Base-by-base conservation (phyloP, 2,888 invertebrate genomes). In the Anthrax anthrax region DNA sequence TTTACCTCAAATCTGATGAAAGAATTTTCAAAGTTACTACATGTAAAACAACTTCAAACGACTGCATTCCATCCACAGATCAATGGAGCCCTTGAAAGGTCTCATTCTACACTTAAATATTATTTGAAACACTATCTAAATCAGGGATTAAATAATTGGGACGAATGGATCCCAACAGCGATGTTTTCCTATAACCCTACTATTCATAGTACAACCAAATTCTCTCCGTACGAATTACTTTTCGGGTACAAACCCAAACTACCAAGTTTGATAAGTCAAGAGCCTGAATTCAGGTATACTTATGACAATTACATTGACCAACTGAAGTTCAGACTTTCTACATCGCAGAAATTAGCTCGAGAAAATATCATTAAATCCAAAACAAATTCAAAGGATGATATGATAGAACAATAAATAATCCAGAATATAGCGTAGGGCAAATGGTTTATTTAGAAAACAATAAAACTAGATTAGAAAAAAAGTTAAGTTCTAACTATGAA, bases 1-100 rank as follows among this genome's bases (percentile, higher is more conserved):
- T 65, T 66, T 48, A 60, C 52, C 8, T 60, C 61, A 3, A 50
- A 60, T 10, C 27, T 63, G 41, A 50, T 64, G 4, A 57, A 58
- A 55, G 52, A 62, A 52, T 18, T 60, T 29, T 50, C 51, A n/a
- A 58, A 58, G 50, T 39, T 61, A 19, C 56, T 63, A 37, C 54
- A 59, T 53, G 57, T 58, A 5, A 59, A 57, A 51, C 55, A 61
- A 27, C 44, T 58, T n/a, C 51, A 46, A 19, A 50, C 55, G 10
- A 58, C 55, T 27, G 52, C 60, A 12, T 62, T 60, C 44, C 57
- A 58, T 44, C 59, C 61, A n/a, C 59, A 61, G 53, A 54, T 54
- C 4, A 58, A 60, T 47, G 60, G 60, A 29, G 55, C 57, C 2
- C 42, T 62, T 19, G 60, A 63, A 54, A 47, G 60, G 18, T 54